Evolutionary conservation across 2,888 invertebrate species (phyloP).

Genomic region (Artemia sinica): DNA sequence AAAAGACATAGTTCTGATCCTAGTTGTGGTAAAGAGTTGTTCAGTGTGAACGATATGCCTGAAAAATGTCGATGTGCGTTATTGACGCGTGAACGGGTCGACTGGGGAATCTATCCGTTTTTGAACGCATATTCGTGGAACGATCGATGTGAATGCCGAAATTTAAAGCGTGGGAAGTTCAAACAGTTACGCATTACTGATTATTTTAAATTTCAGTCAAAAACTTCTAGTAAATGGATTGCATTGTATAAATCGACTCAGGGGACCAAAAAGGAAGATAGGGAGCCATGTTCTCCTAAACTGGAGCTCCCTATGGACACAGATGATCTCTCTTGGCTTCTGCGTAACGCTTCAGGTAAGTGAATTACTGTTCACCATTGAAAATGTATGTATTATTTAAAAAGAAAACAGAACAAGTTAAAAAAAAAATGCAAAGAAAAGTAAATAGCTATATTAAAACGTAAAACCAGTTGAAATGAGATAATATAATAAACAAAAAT

Average conservation of each 20-base stretch:
- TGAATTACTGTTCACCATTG: no score
- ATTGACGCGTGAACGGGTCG: conserved; percentile 2
- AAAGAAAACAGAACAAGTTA: no score
- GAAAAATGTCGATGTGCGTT: background rate
- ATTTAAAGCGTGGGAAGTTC: background rate
- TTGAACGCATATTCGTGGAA: background rate
- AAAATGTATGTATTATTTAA: no score
- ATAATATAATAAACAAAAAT: no score
- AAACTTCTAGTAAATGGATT: conserved; percentile 3
- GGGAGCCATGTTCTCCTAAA: background rate
- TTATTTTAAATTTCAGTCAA: conserved; percentile 3
- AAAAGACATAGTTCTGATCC: conserved; percentile 5
- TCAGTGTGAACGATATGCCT: background rate
- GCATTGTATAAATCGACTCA: background rate
- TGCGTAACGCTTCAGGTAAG: conserved; percentile 15
- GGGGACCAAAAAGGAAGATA: conserved; percentile 7
- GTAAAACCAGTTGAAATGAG: no score
- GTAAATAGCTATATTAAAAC: no score
- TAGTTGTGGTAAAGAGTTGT: conserved; percentile 1
- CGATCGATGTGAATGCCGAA: background rate
- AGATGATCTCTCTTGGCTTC: conserved; percentile 14
- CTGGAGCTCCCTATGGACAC: background rate
- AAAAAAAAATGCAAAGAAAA: no score
- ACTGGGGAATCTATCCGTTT: background rate
- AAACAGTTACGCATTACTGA: conserved; percentile 3